Base-by-base conservation (phyloP, 2,113 vertebrate genomes). In the Eleginops maclovinus region DNA sequence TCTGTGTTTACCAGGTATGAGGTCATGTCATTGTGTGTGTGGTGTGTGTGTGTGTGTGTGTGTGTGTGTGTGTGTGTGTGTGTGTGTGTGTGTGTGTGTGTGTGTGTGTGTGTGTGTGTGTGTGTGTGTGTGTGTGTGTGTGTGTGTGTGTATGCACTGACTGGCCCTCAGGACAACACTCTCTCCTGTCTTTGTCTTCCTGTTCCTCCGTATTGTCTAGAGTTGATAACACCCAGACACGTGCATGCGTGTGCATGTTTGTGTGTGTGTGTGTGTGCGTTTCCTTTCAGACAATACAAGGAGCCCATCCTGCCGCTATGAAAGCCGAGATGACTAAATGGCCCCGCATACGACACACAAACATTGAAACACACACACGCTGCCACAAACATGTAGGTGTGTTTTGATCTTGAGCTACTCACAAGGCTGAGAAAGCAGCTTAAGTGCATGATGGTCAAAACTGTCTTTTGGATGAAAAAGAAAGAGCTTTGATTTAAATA, bases 191-290 rank as follows among this genome's bases (percentile, higher is more conserved):
- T 93, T 92, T 94, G 92, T 93, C 87, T 84, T 91, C 59, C 80
- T 79, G 88, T 93, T 94, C 91, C 89, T 91, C 69, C 87, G 91
- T 86, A 92, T 93, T 93, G 93, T 94, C 91, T 93, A 71, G 28
- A 54, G 70, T 75, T 77, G 92, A 94, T 89, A 94, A 92, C 91
- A 91, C 84, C 75, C 76, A 93, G 86, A 83, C 85, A 85, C 77
- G 78, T 84, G 87, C 40, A 75, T 51, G 79, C 80, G 77, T 73
- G 79, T 83, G 77, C 71, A 75, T 75, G 80, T 67, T 68, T 36
- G 17, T 28, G 15, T 53, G 8, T 53, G 19, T 22, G 50, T 53
- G 22, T 24, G 22, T 22, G 50, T 44, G 61, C 26, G 22, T 66
- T 86, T 89, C 76, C 84, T 83, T 80, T 70, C 26, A 88, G 79